Evolutionary conservation across 2,888 invertebrate genomes (phyloP).

Genomic region (Isotomurus palustris): DNA sequence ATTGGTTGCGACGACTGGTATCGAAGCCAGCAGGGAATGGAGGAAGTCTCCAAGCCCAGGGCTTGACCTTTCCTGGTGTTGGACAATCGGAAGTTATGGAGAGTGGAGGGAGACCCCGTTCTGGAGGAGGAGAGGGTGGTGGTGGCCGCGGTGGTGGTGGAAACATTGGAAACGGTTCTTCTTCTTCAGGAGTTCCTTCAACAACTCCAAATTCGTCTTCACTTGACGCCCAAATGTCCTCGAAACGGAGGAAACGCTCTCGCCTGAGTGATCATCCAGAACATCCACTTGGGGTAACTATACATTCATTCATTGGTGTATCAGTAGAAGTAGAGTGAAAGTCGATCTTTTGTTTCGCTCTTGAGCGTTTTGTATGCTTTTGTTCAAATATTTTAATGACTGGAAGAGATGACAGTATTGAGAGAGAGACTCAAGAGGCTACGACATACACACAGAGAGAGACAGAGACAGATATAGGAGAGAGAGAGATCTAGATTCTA

Average conservation of each 20-base stretch:
- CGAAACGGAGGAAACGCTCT: constrained; percentile 45
- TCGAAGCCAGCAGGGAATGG: constrained; percentile 45
- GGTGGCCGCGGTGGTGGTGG: constrained; percentile 30
- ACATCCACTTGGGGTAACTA: constrained; percentile 40
- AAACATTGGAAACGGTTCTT: neutral
- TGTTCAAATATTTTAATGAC: too few relatives aligned
- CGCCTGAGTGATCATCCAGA: constrained; percentile 40
- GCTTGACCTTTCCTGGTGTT: constrained; percentile 38
- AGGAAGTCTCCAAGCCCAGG: constrained; percentile 24
- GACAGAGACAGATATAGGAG: too few relatives aligned
- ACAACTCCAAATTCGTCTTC: constrained; percentile 25
- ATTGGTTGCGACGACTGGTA: constrained; percentile 46
- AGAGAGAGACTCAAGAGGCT: too few relatives aligned
- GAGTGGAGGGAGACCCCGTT: too few relatives aligned
- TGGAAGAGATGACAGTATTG: too few relatives aligned
- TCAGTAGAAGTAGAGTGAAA: too few relatives aligned
- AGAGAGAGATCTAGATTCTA: too few relatives aligned
- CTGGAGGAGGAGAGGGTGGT: constrained; percentile 30
- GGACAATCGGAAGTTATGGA: constrained; percentile 35
- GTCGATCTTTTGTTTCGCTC: too few relatives aligned
- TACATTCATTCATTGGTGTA: too few relatives aligned
- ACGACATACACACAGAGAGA: too few relatives aligned
- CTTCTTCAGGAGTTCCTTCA: neutral
- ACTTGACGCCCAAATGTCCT: constrained; percentile 36
- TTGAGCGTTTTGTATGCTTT: too few relatives aligned